Percentiles rank a stretch among this genome's conserved stretches.
phyloP scores from a whole-genome alignment of 2,113 vertebrate genomes.

The Tricholaema leucomelas region DNA sequence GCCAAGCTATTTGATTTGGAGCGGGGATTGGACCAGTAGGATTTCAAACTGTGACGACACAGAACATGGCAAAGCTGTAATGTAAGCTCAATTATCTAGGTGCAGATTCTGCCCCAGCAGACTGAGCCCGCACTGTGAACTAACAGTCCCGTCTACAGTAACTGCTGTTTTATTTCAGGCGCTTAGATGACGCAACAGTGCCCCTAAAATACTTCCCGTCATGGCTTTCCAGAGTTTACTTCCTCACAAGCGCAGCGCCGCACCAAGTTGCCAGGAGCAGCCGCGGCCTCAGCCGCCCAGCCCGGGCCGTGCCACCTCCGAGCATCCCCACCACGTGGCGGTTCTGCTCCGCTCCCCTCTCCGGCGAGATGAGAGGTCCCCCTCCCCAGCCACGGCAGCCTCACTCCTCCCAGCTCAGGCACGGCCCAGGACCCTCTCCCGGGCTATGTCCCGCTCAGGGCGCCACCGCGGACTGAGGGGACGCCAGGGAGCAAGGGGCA shows the following conservation, averaged over 20 bases:
- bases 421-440: not conserved
- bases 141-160: rapidly evolving
- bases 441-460: not conserved
- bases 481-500: not conserved
- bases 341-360: not conserved
- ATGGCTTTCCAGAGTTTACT: not conserved
- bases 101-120: not conserved
- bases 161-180: not conserved
- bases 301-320: not conserved
- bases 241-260: too few relatives aligned
- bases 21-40: not conserved
- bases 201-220: not conserved
- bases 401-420: not conserved
- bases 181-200: not conserved
- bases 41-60: not conserved
- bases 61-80: rapidly evolving
- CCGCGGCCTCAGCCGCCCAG: not conserved
- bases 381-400: not conserved
- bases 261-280: rapidly evolving
- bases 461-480: not conserved
- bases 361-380: constrained; percentile 2
- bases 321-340: not conserved
- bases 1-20: not conserved
- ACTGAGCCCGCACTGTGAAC: rapidly evolving
- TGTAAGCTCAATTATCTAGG: rapidly evolving